Conservation (phyloP, 2,113 vertebrate genomes). For the Calypte anna region DNA sequence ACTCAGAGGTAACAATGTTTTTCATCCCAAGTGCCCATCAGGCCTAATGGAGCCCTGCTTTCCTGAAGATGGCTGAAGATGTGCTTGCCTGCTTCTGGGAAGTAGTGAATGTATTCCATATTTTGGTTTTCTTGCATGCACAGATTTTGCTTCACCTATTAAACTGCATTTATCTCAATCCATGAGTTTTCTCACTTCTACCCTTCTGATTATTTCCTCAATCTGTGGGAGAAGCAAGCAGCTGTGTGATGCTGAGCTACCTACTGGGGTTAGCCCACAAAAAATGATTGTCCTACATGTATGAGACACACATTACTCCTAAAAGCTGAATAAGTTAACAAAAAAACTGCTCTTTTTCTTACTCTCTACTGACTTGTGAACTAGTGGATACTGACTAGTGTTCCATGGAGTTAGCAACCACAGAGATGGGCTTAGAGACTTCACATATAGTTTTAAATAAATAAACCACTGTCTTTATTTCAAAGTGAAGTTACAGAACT, state of each 20-base stretch:
- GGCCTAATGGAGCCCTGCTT: neutral
- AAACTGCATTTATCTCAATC: neutral
- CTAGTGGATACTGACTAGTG: neutral
- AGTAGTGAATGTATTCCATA: neutral
- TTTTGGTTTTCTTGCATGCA: neutral
- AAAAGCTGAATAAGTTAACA: too few species aligned
- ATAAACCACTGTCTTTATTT: neutral
- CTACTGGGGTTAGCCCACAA: neutral
- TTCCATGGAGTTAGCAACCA: neutral
- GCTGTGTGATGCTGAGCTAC: neutral
- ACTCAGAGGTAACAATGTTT: too few species aligned
- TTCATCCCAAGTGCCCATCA: too few species aligned
- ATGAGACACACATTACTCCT: too few species aligned
- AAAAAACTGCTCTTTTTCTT: too few species aligned
- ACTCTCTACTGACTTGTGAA: too few species aligned
- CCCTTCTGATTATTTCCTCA: neutral
- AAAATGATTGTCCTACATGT: too few species aligned
- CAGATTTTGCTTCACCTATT: neutral
- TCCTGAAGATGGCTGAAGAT: too few species aligned
- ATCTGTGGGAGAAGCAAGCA: accelerated
- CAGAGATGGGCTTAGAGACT: neutral
- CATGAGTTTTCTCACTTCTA: neutral
- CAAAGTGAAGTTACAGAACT: neutral
- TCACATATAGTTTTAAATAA: neutral
- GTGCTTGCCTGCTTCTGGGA: neutral